Conservation (phyloP, 35 echinoderm and acorn worm species). For the Lytechinus pictus region DNA sequence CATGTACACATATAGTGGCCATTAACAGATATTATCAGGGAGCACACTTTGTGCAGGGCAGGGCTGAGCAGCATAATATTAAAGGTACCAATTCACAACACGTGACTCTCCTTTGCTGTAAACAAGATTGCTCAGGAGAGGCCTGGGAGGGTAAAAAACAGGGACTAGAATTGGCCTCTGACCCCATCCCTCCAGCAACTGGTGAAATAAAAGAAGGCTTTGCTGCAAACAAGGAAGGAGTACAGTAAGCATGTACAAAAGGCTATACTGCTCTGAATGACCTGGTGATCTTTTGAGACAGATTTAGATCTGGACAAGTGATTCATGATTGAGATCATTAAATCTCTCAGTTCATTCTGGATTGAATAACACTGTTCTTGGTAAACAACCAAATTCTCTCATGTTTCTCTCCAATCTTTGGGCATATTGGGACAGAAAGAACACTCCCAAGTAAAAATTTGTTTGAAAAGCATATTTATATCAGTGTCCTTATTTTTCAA, state of each 20-base stretch:
- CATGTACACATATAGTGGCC: no score
- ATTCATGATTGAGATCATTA: slow-evolving; percentile 11
- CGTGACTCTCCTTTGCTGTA: not conserved
- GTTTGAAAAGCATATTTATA: no score
- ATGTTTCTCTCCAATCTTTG: not conserved
- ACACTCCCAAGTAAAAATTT: not conserved
- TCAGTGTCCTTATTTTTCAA: no score
- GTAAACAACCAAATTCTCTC: not conserved
- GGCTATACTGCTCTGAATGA: not conserved
- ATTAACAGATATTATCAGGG: not conserved
- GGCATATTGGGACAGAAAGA: not conserved
- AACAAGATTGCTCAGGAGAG: not conserved
- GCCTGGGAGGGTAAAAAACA: not conserved
- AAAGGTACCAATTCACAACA: not conserved
- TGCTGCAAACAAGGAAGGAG: slow-evolving; percentile 1
- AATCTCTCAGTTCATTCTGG: not conserved
- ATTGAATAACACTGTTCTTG: not conserved
- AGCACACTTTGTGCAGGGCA: not conserved
- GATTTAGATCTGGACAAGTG: not conserved
- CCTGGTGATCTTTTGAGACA: slow-evolving; percentile 3
- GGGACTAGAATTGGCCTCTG: not conserved
- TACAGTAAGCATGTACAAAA: not conserved
- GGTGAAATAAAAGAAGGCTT: not conserved
- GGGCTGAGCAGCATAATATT: not conserved
- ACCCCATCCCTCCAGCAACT: not conserved